These are phyloP conservation scores for Drosophila nigromelanica DNA, from an alignment of 1,140 invertebrate genomes.

Conservation along the genomic window DNA sequence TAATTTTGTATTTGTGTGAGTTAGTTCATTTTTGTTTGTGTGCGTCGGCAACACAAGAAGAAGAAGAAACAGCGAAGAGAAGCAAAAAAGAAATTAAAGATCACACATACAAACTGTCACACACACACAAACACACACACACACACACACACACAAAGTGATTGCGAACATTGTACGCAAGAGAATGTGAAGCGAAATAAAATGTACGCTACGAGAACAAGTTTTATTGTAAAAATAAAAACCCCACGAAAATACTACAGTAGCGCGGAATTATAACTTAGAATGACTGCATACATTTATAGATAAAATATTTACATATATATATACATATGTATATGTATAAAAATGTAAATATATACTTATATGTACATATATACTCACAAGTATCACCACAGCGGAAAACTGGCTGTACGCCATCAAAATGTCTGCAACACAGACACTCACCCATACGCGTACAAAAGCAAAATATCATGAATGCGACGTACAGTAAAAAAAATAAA, in stretches of 20 bases:
- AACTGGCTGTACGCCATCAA: conserved; percentile 78
- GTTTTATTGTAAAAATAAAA: conserved; percentile 34
- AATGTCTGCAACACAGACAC: conserved; percentile 57
- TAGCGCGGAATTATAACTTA: conserved; percentile 5
- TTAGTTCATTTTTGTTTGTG: conserved; percentile 19
- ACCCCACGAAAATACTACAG: conserved; percentile 23
- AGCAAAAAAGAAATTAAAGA: conserved; percentile 27
- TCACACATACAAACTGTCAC: conserved; percentile 19
- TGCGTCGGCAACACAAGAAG: conserved; percentile 14
- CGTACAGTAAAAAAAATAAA: conserved; percentile 49
- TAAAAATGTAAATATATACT: conserved; percentile 5
- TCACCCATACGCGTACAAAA: conserved; percentile 44
- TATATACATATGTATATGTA: background rate
- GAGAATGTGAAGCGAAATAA: conserved; percentile 23
- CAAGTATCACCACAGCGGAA: conserved; percentile 51
- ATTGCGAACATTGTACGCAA: conserved; percentile 33
- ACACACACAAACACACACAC: background rate
- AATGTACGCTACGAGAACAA: conserved; percentile 25
- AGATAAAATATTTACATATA: conserved; percentile 3
- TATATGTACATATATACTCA: background rate
- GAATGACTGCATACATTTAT: background rate
- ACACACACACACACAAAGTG: background rate
- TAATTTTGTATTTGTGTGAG: conserved; percentile 9
- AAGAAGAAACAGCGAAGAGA: conserved; percentile 16
- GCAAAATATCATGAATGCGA: conserved; percentile 35